Evolutionary conservation across 2,797 vertebrate genomes (phyloP).

Genomic region (Pantherophis alleghaniensis): DNA sequence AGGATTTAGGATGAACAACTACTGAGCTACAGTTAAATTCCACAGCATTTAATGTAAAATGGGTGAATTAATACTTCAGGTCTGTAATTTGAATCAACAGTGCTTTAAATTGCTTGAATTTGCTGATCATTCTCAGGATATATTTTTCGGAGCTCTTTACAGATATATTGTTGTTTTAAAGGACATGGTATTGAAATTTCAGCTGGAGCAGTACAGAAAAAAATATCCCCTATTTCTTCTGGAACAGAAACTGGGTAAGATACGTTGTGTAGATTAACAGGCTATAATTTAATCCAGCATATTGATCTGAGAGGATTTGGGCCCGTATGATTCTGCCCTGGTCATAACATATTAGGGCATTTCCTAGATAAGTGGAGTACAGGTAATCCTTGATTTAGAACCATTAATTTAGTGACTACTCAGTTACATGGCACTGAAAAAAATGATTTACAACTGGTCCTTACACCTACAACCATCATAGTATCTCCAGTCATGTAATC

Average conservation of each 20-base stretch:
- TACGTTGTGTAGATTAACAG: background rate
- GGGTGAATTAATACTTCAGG: background rate
- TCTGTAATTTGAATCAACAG: background rate
- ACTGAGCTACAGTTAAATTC: background rate
- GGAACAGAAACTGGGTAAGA: slow-evolving; percentile 62
- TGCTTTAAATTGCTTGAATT: background rate
- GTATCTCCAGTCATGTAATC: too few species aligned
- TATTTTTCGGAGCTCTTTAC: background rate
- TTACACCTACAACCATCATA: too few species aligned
- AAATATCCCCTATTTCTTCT: slow-evolving; percentile 33
- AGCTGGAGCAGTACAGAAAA: slow-evolving; percentile 47
- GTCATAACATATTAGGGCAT: background rate
- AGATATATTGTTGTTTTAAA: slow-evolving; percentile 41
- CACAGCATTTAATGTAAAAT: background rate
- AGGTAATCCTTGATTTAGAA: background rate
- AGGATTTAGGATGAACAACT: background rate
- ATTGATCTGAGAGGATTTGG: background rate
- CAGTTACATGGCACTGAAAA: too few species aligned
- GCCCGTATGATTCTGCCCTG: background rate
- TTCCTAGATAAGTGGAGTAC: background rate
- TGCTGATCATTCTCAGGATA: background rate
- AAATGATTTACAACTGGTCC: too few species aligned
- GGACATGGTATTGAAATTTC: slow-evolving; percentile 46
- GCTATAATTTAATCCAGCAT: background rate
- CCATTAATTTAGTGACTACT: too few species aligned